Base-by-base conservation (phyloP, 2,888 invertebrate species). In the Eristalis arbustorum region DNA sequence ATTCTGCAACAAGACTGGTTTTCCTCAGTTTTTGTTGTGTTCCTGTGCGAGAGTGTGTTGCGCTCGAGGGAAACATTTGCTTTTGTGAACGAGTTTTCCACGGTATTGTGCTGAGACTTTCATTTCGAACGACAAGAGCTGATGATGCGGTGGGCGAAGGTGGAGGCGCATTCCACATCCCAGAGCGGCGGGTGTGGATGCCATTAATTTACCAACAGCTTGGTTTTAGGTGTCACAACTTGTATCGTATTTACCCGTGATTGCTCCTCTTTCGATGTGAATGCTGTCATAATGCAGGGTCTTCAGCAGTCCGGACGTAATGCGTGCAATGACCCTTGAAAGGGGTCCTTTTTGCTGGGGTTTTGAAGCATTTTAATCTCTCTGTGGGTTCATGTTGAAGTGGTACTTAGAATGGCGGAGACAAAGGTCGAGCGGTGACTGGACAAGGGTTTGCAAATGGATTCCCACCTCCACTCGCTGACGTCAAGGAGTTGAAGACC, bases 1-100 rank as follows among this genome's bases (percentile, higher is more conserved):
- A 78, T 85, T 57, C 73, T 59, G 28, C 66, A 67, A 42, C 73
- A 49, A 25, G 49, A 59, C 49, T 49, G 18, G 18, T n/a, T 23
- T 59, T 13, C 25, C 22, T 13, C 1, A 10, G 22, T 59, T 28
- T 28, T 59, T 49, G 18, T 49, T 18, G n/a, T 5, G n/a, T n/a
- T 1, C 5, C 5, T 31, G 31, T 31, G 31, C 31, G 31, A 8
- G 31, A 31, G 31, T 31, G 31, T 18, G 49, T 49, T 49, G 49
- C 18, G 49, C 49, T 49, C 49, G n/a, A 49, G 49, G 49, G 49
- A 49, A 49, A 8, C 49, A 49, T 49, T 49, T 49, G 49, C 49
- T 49, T 49, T 49, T 49, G 49, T 49, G 8, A 49, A n/a, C 8
- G 49, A 49, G 49, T 49, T 49, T 49, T 49, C 49, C 8, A 18